Conservation (phyloP, 1,140 invertebrate genomes). For the Plectrocnemia conspersa region DNA sequence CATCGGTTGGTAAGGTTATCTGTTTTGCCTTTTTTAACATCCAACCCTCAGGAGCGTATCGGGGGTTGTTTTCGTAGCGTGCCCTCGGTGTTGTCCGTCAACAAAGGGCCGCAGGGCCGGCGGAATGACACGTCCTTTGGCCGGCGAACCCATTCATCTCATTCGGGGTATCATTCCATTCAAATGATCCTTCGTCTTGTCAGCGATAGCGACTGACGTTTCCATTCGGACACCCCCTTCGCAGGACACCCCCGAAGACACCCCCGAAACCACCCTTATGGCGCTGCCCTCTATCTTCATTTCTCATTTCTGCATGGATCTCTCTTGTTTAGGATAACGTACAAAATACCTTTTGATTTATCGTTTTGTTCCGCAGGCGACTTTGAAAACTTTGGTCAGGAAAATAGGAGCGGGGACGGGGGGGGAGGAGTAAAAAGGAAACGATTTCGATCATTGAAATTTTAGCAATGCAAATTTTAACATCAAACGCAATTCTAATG, state of each 20-base stretch:
- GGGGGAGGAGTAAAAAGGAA: too few relatives aligned
- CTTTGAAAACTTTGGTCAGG: conserved; percentile 8
- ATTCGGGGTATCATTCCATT: conserved; percentile 26
- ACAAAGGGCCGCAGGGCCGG: conserved; percentile 21
- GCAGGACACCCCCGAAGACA: neutral
- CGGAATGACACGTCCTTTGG: conserved; percentile 24
- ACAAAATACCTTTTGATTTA: conserved; percentile 27
- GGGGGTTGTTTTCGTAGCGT: conserved; percentile 1
- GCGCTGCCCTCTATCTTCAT: conserved; percentile 17
- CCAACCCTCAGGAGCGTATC: too few relatives aligned
- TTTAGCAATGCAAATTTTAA: too few relatives aligned
- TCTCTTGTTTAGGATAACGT: conserved; percentile 22
- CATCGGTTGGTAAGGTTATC: too few relatives aligned
- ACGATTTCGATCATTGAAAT: too few relatives aligned
- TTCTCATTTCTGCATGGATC: conserved; percentile 24
- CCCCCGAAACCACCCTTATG: neutral
- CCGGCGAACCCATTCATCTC: conserved; percentile 21
- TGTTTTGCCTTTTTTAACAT: too few relatives aligned
- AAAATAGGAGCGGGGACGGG: too few relatives aligned
- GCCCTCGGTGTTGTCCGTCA: conserved; percentile 16
- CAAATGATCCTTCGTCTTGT: conserved; percentile 29
- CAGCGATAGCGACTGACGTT: conserved; percentile 28
- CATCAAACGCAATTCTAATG: too few relatives aligned
- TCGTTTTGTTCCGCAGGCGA: conserved; percentile 11
- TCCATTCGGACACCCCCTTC: conserved; percentile 22